Conservation (phyloP, 2,888 invertebrate species). For the Drosophila ustulata region DNA sequence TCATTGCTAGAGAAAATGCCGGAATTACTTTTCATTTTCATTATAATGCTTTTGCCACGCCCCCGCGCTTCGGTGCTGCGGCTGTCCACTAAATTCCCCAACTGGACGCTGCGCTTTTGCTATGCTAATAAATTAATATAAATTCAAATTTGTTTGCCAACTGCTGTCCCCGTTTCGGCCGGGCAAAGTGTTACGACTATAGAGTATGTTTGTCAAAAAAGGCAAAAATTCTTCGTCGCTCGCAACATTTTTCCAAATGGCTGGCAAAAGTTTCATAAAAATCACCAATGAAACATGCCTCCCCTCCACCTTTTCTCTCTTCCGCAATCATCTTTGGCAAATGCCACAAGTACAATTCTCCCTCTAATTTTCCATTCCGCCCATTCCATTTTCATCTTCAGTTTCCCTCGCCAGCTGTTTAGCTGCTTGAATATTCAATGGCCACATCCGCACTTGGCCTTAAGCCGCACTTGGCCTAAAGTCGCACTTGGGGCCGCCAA, state of each 20-base stretch:
- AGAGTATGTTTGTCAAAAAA: slow-evolving; percentile 59
- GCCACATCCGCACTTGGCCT: slow-evolving; percentile 66
- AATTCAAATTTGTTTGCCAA: slow-evolving; percentile 83
- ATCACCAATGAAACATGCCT: slow-evolving; percentile 59
- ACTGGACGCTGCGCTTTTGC: slow-evolving; percentile 65
- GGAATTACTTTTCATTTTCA: slow-evolving; percentile 77
- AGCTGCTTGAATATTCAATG: slow-evolving; percentile 77
- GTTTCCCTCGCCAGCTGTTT: slow-evolving; percentile 35
- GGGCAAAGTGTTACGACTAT: slow-evolving; percentile 67
- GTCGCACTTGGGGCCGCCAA: slow-evolving; percentile 60
- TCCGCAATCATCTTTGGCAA: slow-evolving; percentile 7
- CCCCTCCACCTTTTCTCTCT: background rate
- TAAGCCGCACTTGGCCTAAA: slow-evolving; percentile 57
- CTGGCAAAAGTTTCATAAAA: slow-evolving; percentile 71
- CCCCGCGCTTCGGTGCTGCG: slow-evolving; percentile 17
- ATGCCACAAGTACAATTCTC: slow-evolving; percentile 40
- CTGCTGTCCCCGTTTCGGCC: slow-evolving; percentile 61
- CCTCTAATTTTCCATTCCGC: background rate
- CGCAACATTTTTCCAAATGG: slow-evolving; percentile 67
- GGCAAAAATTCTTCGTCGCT: slow-evolving; percentile 33
- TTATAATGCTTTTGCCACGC: slow-evolving; percentile 32
- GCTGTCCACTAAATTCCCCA: slow-evolving; percentile 23
- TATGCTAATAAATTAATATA: slow-evolving; percentile 85
- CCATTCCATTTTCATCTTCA: slow-evolving; percentile 1
- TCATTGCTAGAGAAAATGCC: slow-evolving; percentile 76